Base-by-base conservation (phyloP, 2,797 vertebrate species). In the Paramormyrops hopkinsi region DNA sequence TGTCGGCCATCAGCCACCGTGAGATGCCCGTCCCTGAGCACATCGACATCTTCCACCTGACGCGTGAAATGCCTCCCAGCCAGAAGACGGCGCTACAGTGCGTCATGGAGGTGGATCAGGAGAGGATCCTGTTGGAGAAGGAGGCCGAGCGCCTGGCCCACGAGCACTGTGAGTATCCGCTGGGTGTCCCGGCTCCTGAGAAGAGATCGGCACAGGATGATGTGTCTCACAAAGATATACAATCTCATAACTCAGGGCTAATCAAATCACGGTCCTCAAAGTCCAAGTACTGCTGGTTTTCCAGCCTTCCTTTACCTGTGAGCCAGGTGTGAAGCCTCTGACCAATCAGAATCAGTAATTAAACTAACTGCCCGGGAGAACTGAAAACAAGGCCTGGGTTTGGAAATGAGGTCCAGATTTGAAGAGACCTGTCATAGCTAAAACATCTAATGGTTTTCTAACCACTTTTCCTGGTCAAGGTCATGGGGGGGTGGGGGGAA, bases 31-130 rank as follows among this genome's bases (percentile, higher is more conserved):
- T 99, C 92, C 98, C 98, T 0, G 98, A 99, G 92, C 99, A 99
- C 92, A 99, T 99, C 9, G 98, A 99, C 93, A 99, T 99, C 94
- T 99, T 99, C 93, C 99, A 99, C 92, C 96, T 99, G 94, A 99
- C 98, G 3, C 96, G 98, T 2, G 99, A 99, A 95, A 99, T 99
- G 98, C 94, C 98, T 0, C 97, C 98, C 73, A 99, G 98, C 0
- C 98, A 99, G 0, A 99, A 99, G 95, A 97, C 97, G 0, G 97
- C 98, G 3, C 95, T 99, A 51, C 95, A 98, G 89, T 99, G 98
- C 83, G 98, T 99, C 91, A 99, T 99, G 98, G 99, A 99, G 92
- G 99, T 99, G 90, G 98, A 99, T 54, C 97, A 97, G 0, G 94
- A 98, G 93, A 96, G 98, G 89, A 97, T 98, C 90, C 97, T 97